Evolutionary conservation across 2,113 vertebrate species (phyloP), one percentile per base, ranked within the genome.

Genomic region (Antechinus flavipes): DNA sequence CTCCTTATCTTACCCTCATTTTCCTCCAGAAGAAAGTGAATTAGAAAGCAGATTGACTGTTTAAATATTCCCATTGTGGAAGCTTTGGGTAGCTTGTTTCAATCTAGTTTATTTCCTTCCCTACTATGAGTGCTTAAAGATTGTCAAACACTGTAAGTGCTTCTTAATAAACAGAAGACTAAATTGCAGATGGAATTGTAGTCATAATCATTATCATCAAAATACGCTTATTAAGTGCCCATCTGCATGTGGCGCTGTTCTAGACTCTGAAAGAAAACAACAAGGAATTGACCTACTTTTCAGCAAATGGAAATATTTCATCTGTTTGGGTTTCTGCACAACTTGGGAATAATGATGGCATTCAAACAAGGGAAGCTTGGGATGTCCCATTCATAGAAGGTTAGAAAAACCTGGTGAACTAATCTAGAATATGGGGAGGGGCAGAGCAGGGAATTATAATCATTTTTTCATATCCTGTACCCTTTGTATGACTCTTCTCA

Each of bases 151-250:
- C 95, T 46, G 93, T 92, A 93, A 92, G 95, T 94, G 96, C 93
- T 93, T 97, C 93, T 94, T 92, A 93, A 76, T 96, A 92, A 95
- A 93, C 95, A 92, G 95, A 95, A n/a, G 91, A 93, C 96, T 94
- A 58, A 93, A 89, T 54, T 26, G 92, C 49, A 52, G 92, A 8
- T 90, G 94, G 92, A 96, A 92, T 22, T 0, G 49, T 46, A 46
- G 93, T 1, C 6, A 1, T 50, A 58, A 89, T 94, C 90, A 89
- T 84, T 84, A 84, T 14, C 2, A 8, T 0, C 0, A 90, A 92
- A 0, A 92, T 53, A 90, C 35, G 2, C 26, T 76, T 92, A 23
- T 94, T 91, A 89, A 50, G 89, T 8, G 0, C 61, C 95, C 16
- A 26, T 93, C 91, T 35, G 3, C 68, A 46, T 9, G 90, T 30